Evolutionary conservation across 1,140 invertebrate species (phyloP).

Genomic region (Latrodectus geometricus): DNA sequence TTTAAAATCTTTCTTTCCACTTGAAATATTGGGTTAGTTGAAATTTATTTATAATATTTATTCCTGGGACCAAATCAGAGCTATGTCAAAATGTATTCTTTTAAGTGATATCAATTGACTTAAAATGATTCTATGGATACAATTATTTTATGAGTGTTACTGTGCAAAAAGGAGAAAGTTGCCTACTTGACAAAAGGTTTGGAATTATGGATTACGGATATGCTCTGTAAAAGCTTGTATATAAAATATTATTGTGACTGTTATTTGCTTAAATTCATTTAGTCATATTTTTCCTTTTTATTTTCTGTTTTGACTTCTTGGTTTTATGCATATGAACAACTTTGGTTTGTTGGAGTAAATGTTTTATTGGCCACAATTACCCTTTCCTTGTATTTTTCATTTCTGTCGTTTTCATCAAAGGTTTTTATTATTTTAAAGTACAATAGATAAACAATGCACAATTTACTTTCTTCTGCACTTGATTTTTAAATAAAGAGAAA

Average conservation of each 20-base stretch:
- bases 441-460: too few species aligned
- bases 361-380: too few species aligned
- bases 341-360: too few species aligned
- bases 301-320: conserved; percentile 14
- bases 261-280: conserved; percentile 53
- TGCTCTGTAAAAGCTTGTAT: conserved; percentile 44
- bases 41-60: background rate
- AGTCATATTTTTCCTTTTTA: conserved; percentile 36
- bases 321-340: conserved; percentile 42
- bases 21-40: background rate
- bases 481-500: too few species aligned
- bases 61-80: conserved; percentile 23
- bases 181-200: conserved; percentile 35
- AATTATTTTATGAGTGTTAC: background rate
- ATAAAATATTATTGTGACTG: conserved; percentile 50
- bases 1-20: background rate
- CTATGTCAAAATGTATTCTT: conserved; percentile 5
- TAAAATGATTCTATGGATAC: background rate
- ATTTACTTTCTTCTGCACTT: too few species aligned
- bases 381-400: too few species aligned
- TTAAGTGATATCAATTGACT: background rate
- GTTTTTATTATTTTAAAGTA: too few species aligned
- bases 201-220: conserved; percentile 51
- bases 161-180: conserved; percentile 25
- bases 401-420: too few species aligned